Evolutionary conservation across 2,797 vertebrate species (phyloP).

Genomic region (Siniperca undulata): DNA sequence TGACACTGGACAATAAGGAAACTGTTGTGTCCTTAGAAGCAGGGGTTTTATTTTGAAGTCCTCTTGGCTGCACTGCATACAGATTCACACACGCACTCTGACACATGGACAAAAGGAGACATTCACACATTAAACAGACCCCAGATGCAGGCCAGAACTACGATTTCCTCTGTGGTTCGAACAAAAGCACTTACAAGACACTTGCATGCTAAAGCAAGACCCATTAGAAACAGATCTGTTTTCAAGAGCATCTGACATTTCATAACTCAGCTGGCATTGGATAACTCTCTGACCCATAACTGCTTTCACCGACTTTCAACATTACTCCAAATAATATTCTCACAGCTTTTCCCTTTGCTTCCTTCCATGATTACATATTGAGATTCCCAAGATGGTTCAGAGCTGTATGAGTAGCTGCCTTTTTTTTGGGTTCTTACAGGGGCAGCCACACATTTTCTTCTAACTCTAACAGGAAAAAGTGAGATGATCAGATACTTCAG

Average conservation of each 20-base stretch:
- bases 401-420: background rate
- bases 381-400: slow-evolving; percentile 3
- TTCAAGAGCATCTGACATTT: slow-evolving; percentile 43
- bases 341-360: background rate
- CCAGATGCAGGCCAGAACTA: slow-evolving; percentile 35
- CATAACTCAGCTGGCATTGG: slow-evolving; percentile 40
- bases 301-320: slow-evolving; percentile 17
- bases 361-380: background rate
- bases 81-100: slow-evolving; percentile 14
- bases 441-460: background rate
- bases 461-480: background rate
- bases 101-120: slow-evolving; percentile 1
- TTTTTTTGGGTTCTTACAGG: background rate
- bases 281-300: slow-evolving; percentile 22
- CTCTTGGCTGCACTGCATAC: background rate
- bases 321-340: background rate
- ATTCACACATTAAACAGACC: slow-evolving; percentile 27
- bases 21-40: slow-evolving; percentile 27
- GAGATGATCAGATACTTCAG: background rate
- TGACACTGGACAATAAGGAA: slow-evolving; percentile 45
- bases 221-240: slow-evolving; percentile 26
- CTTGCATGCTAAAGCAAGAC: background rate
- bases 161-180: slow-evolving; percentile 25
- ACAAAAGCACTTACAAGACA: slow-evolving; percentile 3
- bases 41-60: background rate